These are phyloP conservation scores for Polyommatus icarus DNA, from an alignment of 2,888 invertebrate genomes.

Conservation along the genomic window DNA sequence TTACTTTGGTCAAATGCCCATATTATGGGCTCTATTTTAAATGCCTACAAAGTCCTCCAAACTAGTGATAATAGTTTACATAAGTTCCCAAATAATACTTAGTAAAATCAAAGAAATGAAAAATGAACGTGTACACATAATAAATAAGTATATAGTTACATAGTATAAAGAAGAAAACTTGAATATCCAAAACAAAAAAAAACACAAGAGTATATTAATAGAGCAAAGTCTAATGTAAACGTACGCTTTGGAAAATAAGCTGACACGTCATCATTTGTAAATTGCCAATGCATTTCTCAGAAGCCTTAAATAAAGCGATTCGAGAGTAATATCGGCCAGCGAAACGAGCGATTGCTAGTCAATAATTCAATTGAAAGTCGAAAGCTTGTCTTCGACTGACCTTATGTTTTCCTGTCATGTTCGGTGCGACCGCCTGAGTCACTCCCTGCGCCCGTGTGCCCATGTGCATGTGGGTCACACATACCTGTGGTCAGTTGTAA, in stretches of 20 bases:
- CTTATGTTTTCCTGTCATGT: conserved; percentile 35
- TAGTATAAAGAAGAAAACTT: too few species aligned
- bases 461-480: conserved; percentile 34
- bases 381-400: conserved; percentile 37
- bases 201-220: too few species aligned
- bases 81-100: not conserved
- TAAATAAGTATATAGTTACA: too few species aligned
- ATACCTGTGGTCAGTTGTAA: conserved; percentile 19
- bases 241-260: too few species aligned
- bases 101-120: not conserved
- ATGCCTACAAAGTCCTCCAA: not conserved
- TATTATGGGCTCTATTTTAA: not conserved
- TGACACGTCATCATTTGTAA: not conserved
- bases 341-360: conserved; percentile 34
- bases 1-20: not conserved
- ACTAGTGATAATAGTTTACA: not conserved
- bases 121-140: not conserved
- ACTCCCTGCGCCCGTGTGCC: conserved; percentile 34
- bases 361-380: conserved; percentile 37
- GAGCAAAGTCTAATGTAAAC: too few species aligned
- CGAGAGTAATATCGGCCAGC: conserved; percentile 27
- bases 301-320: conserved; percentile 24
- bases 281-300: not conserved
- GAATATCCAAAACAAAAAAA: too few species aligned
- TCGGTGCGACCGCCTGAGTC: conserved; percentile 32